Base-by-base conservation (phyloP, 1,140 invertebrate genomes). In the Ruditapes philippinarum region DNA sequence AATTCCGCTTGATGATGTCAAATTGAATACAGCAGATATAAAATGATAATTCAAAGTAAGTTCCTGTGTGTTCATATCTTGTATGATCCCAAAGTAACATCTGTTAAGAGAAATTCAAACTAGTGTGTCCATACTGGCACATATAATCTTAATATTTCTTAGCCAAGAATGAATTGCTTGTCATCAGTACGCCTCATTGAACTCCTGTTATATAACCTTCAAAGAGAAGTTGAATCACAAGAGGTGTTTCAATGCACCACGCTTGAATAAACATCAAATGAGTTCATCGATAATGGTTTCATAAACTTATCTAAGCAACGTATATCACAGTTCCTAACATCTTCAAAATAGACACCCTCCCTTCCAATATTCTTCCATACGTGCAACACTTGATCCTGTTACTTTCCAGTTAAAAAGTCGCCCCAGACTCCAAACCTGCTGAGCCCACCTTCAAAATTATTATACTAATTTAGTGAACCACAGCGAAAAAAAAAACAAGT, bases 21-120 rank as follows among this genome's bases (percentile, higher is more conserved):
- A 12, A 17, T 5, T 19, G 19, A 78, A 86, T 12, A 78, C 73
- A 1, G 68, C 76, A 22, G 33, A 42, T 9, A 86, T 60, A n/a
- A 70, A 86, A 0, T 86, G 84, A 33, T 86, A 78, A 45, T 86
- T 86, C 84, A 86, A 78, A 7, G 73, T 17, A 2, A 78, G 40
- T 86, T 86, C 84, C 28, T 86, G 51, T 22, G 84, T 78, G 78
- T 78, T 78, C 25, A 65, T 36, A 76, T 65, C 84, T 68, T 86
- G 84, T 12, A 78, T 25, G 19, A 86, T 22, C 4, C 84, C 84
- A 76, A n/a, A 78, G 49, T 86, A 86, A 7, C 31, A 45, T 57
- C 25, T 62, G 28, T 86, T 86, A n/a, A 1, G 28, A 31, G n/a
- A 86, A 2, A 73, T 86, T 86, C 17, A 86, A 22, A 2, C 78